Base-by-base conservation (phyloP, 2,797 vertebrate genomes). In the Thamnophis elegans region DNA sequence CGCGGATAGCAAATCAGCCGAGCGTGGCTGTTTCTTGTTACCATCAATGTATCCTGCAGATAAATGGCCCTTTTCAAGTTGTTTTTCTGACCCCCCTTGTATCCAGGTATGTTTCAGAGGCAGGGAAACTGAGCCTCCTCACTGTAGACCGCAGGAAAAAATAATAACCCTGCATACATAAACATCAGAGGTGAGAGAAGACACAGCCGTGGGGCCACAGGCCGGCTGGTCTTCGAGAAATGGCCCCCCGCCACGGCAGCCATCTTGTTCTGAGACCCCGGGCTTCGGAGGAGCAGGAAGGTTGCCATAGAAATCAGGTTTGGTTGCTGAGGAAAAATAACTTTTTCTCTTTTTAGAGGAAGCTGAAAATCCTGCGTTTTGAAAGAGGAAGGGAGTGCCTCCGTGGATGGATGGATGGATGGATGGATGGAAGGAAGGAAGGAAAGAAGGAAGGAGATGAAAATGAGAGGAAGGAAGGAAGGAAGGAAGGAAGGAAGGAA, bases 241-340 rank as follows among this genome's bases (percentile, higher is more conserved):
- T n/a, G 59, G 22, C n/a, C 59, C 59, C 59, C 25, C 8, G 0
- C 22, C 36, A 91, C 5, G 0, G 65, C 91, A 25, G 86, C 28
- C 13, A 91, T 62, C 32, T 14, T 65, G 4, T 22, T 91, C 92
- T 47, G 60, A 90, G 93, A 88, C n/a, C 0, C 51, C 36, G 1
- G 47, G 93, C 18, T 4, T 13, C 25, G 32, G 14, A 36, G 25
- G 56, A 18, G 2, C 0, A 55, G 6, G 93, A 91, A 13, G 86
- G 54, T 60, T 42, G 0, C 91, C 58, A 68, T 91, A n/a, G 56
- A 26, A 90, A 90, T 68, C n/a, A 68, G 60, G 92, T 95, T 95
- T 55, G 25, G 6, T 16, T 14, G 25, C 65, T 42, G 62, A 65
- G 54, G 42, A 32, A 59, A 36, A 20, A 20, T n/a, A 60, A 59